Base-by-base conservation (phyloP, 2,888 invertebrate species). In the Lithophane semibrunnea region DNA sequence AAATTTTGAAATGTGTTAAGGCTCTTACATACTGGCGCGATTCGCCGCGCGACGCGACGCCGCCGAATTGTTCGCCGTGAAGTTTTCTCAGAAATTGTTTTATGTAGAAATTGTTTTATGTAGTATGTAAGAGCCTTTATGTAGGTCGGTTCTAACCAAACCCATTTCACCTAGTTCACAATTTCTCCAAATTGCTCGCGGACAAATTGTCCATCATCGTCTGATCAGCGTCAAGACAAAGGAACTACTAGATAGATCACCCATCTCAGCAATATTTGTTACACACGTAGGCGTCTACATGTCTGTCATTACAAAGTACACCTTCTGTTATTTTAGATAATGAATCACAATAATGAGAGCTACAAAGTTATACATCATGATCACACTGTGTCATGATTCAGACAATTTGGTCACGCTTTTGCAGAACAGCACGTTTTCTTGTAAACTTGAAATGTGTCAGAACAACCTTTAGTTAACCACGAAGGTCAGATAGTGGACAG, bases 381-480 rank as follows among this genome's bases (percentile, higher is more conserved):
- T 74, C 37, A 37, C 37, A 37, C 37, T 37, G 37, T 37, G 37
- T 37, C 37, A 37, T 80, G 84, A 84, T 74, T 82, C 75, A 72
- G 71, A n/a, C 56, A 24, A 47, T 63, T 65, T 44, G 70, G 61
- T 81, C 83, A 85, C 82, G 83, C 18, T 77, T 73, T 56, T 66
- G 64, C 44, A 69, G 21, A 24, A 61, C 68, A 44, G n/a, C 84
- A 79, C 79, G 79, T 81, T 80, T 82, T 52, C 77, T 65, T 71
- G 73, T 84, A 71, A 77, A 65, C 66, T 56, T 54, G 12, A 67
- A 52, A 79, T 85, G 85, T 70, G 85, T 85, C 83, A 83, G 81
- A 29, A 18, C 24, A 42, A 68, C 21, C 54, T 66, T 69, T 18
- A 67, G 18, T 42, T 66, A 13, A 60, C 61, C 58, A 16, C 61